phyloP scores from a whole-genome alignment of 1,140 invertebrate genomes.

The Pogonognathellus flavescens region DNA sequence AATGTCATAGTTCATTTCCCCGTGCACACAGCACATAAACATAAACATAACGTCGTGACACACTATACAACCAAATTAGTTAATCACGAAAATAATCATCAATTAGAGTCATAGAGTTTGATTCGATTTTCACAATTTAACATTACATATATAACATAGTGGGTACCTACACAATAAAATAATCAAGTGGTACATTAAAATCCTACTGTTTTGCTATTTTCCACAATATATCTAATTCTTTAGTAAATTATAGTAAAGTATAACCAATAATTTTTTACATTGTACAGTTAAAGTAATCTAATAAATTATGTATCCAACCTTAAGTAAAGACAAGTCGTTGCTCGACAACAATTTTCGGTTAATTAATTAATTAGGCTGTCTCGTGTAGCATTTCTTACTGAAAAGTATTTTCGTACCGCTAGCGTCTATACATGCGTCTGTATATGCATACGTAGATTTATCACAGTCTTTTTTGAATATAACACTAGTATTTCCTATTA shows the following conservation, averaged over 20 bases:
- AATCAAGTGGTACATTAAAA: too few species aligned
- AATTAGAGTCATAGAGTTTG: slow-evolving; percentile 4
- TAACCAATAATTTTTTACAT: not conserved
- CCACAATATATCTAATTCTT: not conserved
- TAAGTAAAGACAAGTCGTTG: slow-evolving; percentile 28
- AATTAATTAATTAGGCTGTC: slow-evolving; percentile 32
- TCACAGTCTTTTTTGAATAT: slow-evolving; percentile 50
- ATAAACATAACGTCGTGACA: slow-evolving; percentile 6
- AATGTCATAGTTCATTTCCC: slow-evolving; percentile 8
- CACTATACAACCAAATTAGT: slow-evolving; percentile 20
- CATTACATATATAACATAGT: not conserved
- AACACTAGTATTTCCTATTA: slow-evolving; percentile 34
- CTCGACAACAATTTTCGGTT: slow-evolving; percentile 37
- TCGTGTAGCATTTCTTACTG: slow-evolving; percentile 33
- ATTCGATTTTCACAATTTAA: not conserved
- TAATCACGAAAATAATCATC: slow-evolving; percentile 25
- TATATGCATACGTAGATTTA: slow-evolving; percentile 49
- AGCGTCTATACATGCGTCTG: slow-evolving; percentile 39
- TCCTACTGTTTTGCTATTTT: not conserved
- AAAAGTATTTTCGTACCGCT: slow-evolving; percentile 37
- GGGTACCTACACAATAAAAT: not conserved
- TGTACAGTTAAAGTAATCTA: not conserved
- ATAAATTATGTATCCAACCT: not conserved
- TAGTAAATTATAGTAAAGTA: not conserved
- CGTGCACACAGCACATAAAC: slow-evolving; percentile 14